These are phyloP conservation scores for Spea hammondii DNA, from an alignment of 2,797 vertebrate species.

Conservation along the genomic window DNA sequence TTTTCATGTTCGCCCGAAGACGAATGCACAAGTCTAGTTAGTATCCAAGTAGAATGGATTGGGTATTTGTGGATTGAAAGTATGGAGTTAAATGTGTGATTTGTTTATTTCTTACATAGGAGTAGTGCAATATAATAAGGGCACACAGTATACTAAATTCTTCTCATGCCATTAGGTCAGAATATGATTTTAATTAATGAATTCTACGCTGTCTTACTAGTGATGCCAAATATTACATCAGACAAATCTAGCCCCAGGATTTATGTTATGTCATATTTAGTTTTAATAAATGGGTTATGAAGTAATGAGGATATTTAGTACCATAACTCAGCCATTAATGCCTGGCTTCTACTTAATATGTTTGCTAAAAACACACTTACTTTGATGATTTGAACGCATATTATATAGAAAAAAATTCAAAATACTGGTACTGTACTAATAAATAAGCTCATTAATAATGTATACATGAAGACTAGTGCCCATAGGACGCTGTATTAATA, in stretches of 20 bases:
- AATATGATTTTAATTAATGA: no score
- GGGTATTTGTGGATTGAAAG: no score
- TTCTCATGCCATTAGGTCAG: no score
- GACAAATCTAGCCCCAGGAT: background rate
- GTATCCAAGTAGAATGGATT: no score
- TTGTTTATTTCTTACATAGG: no score
- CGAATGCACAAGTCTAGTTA: no score
- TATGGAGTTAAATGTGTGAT: no score
- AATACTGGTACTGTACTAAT: slow-evolving; percentile 18
- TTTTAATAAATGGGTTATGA: background rate
- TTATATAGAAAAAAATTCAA: background rate
- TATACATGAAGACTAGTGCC: slow-evolving; percentile 2
- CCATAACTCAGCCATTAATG: background rate
- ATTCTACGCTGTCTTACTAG: no score
- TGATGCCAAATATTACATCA: background rate
- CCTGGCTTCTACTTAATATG: background rate
- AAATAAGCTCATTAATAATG: background rate
- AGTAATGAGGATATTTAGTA: background rate
- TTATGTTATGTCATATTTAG: slow-evolving; percentile 12
- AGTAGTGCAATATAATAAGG: no score
- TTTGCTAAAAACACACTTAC: background rate
- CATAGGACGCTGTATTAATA: slow-evolving; percentile 11
- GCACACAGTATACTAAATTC: no score
- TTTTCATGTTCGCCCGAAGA: no score
- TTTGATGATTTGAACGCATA: slow-evolving; percentile 1